A percentile compares a stretch with the other conserved stretches of the same genome.
Conservation (phyloP, 1,140 invertebrate genomes). For the Platorchestia sp. region DNA sequence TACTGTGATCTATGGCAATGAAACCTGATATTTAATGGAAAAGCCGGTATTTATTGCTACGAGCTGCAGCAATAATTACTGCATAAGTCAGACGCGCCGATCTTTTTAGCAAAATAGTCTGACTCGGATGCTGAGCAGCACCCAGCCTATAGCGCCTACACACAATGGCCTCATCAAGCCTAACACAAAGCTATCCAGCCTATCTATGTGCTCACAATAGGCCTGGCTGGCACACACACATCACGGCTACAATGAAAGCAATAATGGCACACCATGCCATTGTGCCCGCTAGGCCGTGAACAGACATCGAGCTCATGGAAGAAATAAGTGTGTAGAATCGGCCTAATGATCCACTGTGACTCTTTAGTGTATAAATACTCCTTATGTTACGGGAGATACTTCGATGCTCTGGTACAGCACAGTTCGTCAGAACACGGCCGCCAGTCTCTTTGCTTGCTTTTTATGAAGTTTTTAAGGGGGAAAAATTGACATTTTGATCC, state of each 20-base stretch:
- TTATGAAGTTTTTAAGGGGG: too few species aligned
- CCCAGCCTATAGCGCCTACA: neutral
- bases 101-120: neutral
- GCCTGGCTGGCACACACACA: neutral
- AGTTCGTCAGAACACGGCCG: too few species aligned
- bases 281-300: neutral
- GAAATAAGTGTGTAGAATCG: neutral
- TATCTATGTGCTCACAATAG: neutral
- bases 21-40: neutral
- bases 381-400: neutral
- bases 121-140: neutral
- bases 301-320: neutral
- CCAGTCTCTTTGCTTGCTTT: too few species aligned
- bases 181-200: slow-evolving; percentile 2
- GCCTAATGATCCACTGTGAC: neutral
- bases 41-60: neutral
- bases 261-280: neutral
- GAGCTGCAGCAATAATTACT: neutral
- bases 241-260: neutral
- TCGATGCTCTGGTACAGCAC: too few species aligned
- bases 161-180: neutral
- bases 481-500: too few species aligned
- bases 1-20: neutral
- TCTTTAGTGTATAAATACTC: neutral
- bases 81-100: neutral